Base-by-base conservation (phyloP, 1,140 invertebrate genomes). In the Gyrodactylus bullatarudis region DNA sequence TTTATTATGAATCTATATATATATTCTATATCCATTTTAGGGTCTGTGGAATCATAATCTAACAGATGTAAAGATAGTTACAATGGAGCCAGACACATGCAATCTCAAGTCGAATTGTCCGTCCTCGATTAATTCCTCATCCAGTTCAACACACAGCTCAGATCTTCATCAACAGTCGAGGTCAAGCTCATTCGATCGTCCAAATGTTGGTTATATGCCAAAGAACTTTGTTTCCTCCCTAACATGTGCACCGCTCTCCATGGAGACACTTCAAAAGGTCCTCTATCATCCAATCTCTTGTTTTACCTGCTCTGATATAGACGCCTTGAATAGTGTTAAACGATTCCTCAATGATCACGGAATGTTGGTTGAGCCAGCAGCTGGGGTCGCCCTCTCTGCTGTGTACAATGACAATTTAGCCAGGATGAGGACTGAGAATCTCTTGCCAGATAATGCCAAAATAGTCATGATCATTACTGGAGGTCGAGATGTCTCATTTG, bases 301-400 rank as follows among this genome's bases (percentile, higher is more conserved):
- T 20, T 23, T 71, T 20, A 71, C 69, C 69, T 71, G 69, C 69
- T 24, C 23, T 21, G 23, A 71, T 23, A 21, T 20, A 8, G 69
- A 71, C 23, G 69, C 69, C 23, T 23, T 26, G 23, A 22, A 71
- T 20, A 16, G 23, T 21, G 78, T 79, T 76, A 76, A 24, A 20
- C 23, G 69, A 8, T 71, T 71, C 69, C 69, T 71, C 26, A 24
- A 26, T 21, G 23, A 84, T 75, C 82, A 84, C 73, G 76, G 80
- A 19, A 78, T 79, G 72, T 74, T 84, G 26, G 83, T 84, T 23
- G 82, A 84, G 75, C 82, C 83, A 2, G 78, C 82, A 1, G 84
- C 83, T 78, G 83, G 82, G 1, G 82, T 83, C 20, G 78, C 81
- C 1, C 75, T 84, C 34, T 78, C 82, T 1, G 80, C 81, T 22